Conservation (phyloP, 2,888 invertebrate species). For the Arctia plantaginis region DNA sequence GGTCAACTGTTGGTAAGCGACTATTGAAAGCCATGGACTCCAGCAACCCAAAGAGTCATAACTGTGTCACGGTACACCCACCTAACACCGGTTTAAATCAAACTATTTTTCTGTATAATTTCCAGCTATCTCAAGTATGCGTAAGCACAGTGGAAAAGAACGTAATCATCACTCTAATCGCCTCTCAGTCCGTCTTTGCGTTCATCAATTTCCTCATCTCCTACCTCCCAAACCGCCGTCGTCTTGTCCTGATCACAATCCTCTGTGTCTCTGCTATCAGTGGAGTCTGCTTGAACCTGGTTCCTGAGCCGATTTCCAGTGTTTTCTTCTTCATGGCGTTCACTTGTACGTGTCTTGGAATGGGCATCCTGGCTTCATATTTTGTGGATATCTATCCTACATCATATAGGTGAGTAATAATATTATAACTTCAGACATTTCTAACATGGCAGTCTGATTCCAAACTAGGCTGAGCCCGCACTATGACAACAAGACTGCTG, state of each 20-base stretch:
- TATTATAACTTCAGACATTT: background rate
- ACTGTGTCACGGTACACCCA: no score
- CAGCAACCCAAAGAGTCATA: no score
- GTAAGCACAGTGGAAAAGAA: constrained; percentile 83
- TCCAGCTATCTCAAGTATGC: constrained; percentile 78
- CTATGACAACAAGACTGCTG: no score
- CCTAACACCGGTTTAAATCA: no score
- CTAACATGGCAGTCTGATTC: background rate
- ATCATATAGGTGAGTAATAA: constrained; percentile 70
- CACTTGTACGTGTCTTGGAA: constrained; percentile 77
- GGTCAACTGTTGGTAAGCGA: no score
- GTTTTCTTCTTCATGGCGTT: constrained; percentile 76
- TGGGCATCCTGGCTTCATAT: constrained; percentile 81
- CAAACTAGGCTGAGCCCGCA: background rate
- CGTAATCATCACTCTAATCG: constrained; percentile 88
- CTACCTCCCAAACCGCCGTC: constrained; percentile 85
- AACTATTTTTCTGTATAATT: constrained; percentile 23
- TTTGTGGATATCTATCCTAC: constrained; percentile 81
- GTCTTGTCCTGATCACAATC: constrained; percentile 79
- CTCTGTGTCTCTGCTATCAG: constrained; percentile 85
- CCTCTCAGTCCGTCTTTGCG: constrained; percentile 88
- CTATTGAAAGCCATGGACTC: no score
- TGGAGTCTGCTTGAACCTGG: constrained; percentile 75
- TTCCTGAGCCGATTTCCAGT: constrained; percentile 78
- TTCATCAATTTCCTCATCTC: constrained; percentile 86